Conservation (phyloP, 30 jellyfish, hydroid and myxozoan species). For the Clytia hemisphaerica region DNA sequence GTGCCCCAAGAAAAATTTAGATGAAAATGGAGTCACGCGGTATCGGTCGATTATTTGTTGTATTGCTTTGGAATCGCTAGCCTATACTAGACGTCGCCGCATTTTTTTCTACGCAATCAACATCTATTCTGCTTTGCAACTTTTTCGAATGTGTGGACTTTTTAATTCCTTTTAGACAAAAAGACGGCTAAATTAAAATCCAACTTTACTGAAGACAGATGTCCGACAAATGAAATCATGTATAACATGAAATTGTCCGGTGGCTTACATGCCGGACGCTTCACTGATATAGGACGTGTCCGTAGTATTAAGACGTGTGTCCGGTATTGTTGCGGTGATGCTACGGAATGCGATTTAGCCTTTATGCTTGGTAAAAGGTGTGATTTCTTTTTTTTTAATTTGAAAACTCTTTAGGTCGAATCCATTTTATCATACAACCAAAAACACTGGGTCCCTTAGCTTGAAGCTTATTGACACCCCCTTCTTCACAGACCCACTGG, state of each 20-base stretch:
- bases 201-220: constrained; percentile 64
- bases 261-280: constrained; percentile 94
- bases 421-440: no score
- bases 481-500: no score
- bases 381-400: not conserved
- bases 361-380: constrained; percentile 96
- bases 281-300: constrained; percentile 93
- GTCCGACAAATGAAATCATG: constrained; percentile 92
- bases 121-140: no score
- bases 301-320: constrained; percentile 76
- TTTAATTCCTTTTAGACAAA: constrained; percentile 33
- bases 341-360: constrained; percentile 91
- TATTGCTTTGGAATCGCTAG: no score
- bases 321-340: constrained; percentile 81
- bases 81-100: no score
- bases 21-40: no score
- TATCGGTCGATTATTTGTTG: no score
- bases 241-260: constrained; percentile 88
- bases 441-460: no score
- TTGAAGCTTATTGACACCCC: no score
- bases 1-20: no score
- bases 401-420: not conserved
- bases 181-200: constrained; percentile 58
- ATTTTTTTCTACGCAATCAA: no score
- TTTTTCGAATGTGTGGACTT: not conserved